These are phyloP conservation scores for Sarcophaga carnaria DNA, from an alignment of 2,888 invertebrate species.

Conservation along the genomic window DNA sequence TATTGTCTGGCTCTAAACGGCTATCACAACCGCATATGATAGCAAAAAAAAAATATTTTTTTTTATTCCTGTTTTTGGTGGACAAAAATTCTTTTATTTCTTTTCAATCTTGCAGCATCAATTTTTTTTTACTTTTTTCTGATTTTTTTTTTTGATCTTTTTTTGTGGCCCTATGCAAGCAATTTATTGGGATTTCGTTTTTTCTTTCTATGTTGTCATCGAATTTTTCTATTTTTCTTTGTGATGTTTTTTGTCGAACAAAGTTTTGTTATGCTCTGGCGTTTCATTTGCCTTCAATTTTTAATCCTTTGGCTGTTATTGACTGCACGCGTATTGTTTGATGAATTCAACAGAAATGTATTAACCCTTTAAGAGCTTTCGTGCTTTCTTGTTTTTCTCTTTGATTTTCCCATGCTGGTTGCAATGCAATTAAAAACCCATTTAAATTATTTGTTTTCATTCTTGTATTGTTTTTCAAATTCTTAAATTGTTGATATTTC, in stretches of 20 bases:
- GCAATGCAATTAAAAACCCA: slow-evolving; percentile 38
- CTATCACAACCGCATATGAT: neutral
- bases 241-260: neutral
- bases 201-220: neutral
- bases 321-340: slow-evolving; percentile 57
- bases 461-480: slow-evolving; percentile 20
- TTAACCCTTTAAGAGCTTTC: slow-evolving; percentile 18
- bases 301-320: slow-evolving; percentile 62
- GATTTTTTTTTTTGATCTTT: neutral
- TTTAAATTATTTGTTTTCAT: slow-evolving; percentile 42
- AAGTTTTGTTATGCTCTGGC: neutral
- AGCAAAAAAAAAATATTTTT: neutral
- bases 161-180: slow-evolving; percentile 55
- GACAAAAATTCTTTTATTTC: neutral
- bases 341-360: slow-evolving; percentile 11
- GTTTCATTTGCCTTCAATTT: neutral
- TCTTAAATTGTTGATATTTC: slow-evolving; percentile 59
- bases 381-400: neutral
- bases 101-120: neutral
- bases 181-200: slow-evolving; percentile 54
- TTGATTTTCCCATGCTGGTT: slow-evolving; percentile 2
- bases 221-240: slow-evolving; percentile 5
- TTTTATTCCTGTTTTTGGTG: slow-evolving; percentile 12
- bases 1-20: neutral
- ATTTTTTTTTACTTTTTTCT: neutral